Conservation (phyloP, 1,140 invertebrate genomes). For the Artemia franciscana region DNA sequence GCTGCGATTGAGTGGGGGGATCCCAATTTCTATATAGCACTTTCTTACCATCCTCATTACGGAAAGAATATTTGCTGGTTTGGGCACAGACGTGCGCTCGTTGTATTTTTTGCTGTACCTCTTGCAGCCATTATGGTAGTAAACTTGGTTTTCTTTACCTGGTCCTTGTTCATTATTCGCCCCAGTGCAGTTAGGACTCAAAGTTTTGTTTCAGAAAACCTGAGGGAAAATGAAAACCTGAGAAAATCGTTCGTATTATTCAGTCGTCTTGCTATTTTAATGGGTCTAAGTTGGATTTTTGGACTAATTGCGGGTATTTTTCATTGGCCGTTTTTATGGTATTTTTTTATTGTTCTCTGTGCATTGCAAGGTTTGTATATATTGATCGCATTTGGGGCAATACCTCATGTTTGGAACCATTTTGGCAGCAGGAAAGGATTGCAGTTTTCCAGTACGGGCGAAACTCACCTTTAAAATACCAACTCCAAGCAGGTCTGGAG, state of each 20-base stretch:
- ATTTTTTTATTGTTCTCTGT: slow-evolving; percentile 29
- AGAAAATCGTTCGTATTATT: slow-evolving; percentile 28
- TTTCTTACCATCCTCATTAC: slow-evolving; percentile 24
- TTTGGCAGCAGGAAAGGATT: too few species aligned
- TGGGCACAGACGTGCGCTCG: slow-evolving; percentile 23
- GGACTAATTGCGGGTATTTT: slow-evolving; percentile 26
- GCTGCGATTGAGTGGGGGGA: slow-evolving; percentile 23
- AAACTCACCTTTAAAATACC: too few species aligned
- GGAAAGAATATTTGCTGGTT: slow-evolving; percentile 29
- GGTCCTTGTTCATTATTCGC: slow-evolving; percentile 27
- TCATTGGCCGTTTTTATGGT: slow-evolving; percentile 23
- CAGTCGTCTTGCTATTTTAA: slow-evolving; percentile 27
- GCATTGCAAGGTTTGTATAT: slow-evolving; percentile 33
- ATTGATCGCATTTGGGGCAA: slow-evolving; percentile 31
- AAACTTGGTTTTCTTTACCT: slow-evolving; percentile 27
- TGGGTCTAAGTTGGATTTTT: slow-evolving; percentile 29
- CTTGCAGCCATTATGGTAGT: slow-evolving; percentile 23
- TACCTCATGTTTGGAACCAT: too few species aligned
- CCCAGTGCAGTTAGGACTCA: slow-evolving; percentile 17
- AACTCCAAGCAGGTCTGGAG: too few species aligned
- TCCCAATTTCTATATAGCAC: slow-evolving; percentile 13
- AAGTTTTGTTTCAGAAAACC: slow-evolving; percentile 2
- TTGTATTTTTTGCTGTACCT: slow-evolving; percentile 29
- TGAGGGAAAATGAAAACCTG: too few species aligned
- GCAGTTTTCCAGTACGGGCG: too few species aligned